Base-by-base conservation (phyloP, 2,113 vertebrate genomes). In the Podarcis cretensis region DNA sequence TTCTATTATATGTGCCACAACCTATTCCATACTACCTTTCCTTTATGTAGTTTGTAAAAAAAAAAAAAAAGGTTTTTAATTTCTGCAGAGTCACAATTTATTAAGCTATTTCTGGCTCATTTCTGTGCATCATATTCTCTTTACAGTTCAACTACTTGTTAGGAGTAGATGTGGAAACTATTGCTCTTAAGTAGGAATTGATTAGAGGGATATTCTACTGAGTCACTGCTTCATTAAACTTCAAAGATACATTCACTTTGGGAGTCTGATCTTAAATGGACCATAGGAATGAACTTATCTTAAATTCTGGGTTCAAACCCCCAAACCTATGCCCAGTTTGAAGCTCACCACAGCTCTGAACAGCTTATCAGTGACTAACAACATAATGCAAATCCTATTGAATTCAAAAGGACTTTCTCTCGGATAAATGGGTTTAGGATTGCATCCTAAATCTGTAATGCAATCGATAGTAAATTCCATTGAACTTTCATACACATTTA, bases 61-160 rank as follows among this genome's bases (percentile, higher is more conserved):
- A 57, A 57, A 81, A 3, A 80, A 73, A 35, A 48, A 1, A 2
- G 48, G 80, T 14, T 5, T 88, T 86, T 6, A 35, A 1, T 9
- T 37, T 84, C 30, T 87, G 87, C 43, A 87, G 27, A 13, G 35
- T 66, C 83, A n/a, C 73, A 73, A 74, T 86, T 83, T 89, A 83
- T 89, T 81, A 2, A n/a, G 81, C 81, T 5, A 2, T 66, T 92
- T 32, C 10, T 86, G 8, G 13, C 27, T n/a, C 0, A 2, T 32
- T 87, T 84, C 73, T 20, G 66, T 20, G 13, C 8, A 81, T 91
- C 2, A 25, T 77, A 1, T 16, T 32, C 8, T 71, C 30, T 90
- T 76, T 76, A 63, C 81, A 85, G 79, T 74, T 79, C 5, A 25
- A 1, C 1, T 57, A 20, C 1, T n/a, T 18, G 78, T 6, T 1